These are phyloP conservation scores for Raja brachyura DNA, from an alignment of 2,113 vertebrate species.

Conservation along the genomic window DNA sequence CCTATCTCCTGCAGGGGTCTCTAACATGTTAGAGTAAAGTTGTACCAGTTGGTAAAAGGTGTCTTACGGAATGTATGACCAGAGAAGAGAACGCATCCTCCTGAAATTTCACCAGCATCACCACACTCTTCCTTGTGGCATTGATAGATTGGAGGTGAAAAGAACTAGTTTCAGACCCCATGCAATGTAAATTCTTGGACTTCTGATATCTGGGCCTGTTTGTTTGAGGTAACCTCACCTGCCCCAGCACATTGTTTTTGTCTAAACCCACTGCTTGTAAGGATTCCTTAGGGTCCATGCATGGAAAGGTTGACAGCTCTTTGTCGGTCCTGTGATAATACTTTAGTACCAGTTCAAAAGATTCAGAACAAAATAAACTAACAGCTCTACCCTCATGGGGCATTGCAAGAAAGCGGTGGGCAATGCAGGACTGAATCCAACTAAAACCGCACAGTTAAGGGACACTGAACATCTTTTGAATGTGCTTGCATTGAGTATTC, in stretches of 20 bases:
- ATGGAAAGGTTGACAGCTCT: conserved; percentile 29
- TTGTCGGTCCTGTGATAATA: neutral
- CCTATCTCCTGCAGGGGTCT: too few relatives aligned
- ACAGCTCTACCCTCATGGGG: neutral
- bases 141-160: neutral
- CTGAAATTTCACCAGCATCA: neutral
- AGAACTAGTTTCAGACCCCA: neutral
- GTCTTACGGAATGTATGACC: neutral
- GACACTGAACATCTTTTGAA: neutral
- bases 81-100: neutral
- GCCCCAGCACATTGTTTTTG: neutral
- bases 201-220: neutral
- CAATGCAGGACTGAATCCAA: too few relatives aligned
- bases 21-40: too few relatives aligned
- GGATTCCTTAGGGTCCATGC: neutral
- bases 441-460: neutral
- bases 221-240: neutral
- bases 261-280: neutral
- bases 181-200: neutral
- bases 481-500: too few relatives aligned
- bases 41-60: too few relatives aligned
- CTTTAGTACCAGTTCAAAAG: neutral
- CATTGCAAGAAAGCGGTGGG: neutral
- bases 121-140: neutral
- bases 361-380: neutral